Evolutionary conservation across 2,113 vertebrate genomes (phyloP).

Genomic region (Sialia sialis): DNA sequence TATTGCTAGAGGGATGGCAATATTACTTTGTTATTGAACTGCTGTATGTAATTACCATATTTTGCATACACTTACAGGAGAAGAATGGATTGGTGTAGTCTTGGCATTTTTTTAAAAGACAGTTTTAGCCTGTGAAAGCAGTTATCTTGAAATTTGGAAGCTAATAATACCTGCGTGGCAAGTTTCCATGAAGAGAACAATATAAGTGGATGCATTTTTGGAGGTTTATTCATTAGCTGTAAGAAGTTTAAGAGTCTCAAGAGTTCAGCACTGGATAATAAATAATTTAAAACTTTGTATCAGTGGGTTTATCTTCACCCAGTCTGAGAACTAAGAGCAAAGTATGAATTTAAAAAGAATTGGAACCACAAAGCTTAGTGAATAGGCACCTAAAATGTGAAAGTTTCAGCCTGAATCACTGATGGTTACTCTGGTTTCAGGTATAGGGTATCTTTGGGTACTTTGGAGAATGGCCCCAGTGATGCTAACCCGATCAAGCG

Average conservation of each 20-base stretch:
- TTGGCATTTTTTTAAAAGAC: neutral
- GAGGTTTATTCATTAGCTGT: neutral
- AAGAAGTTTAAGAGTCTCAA: neutral
- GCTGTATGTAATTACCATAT: fast-evolving
- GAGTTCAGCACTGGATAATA: neutral
- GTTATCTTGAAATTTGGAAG: neutral
- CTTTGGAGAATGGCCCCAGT: neutral
- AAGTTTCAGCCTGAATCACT: neutral
- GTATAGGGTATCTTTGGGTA: neutral
- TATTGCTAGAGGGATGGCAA: neutral
- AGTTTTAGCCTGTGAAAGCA: neutral
- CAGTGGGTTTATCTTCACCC: neutral
- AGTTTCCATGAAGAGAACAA: neutral
- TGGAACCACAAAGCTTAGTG: neutral
- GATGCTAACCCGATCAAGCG: neutral
- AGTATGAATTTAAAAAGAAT: neutral
- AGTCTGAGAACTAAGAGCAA: neutral
- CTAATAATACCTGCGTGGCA: neutral
- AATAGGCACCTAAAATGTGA: neutral
- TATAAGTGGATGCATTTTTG: fast-evolving
- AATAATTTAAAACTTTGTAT: neutral
- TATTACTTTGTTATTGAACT: neutral
- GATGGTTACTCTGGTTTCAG: neutral
- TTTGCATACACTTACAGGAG: neutral
- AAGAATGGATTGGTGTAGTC: neutral